phyloP scores from a whole-genome alignment of 2,797 vertebrate species.

The Tachyglossus aculeatus region DNA sequence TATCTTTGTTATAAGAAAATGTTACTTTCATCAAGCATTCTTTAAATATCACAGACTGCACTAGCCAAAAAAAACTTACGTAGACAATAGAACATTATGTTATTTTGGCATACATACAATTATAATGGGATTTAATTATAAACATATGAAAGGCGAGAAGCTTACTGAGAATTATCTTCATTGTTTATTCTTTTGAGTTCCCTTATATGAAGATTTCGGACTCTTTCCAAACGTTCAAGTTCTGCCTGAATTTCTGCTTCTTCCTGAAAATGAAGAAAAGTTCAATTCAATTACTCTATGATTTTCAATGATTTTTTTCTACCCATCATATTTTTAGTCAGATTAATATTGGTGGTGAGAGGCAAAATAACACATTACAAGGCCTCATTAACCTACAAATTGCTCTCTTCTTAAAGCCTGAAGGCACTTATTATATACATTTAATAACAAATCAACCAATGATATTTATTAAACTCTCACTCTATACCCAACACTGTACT shows the following conservation, averaged over 20 bases:
- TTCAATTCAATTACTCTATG: conserved; percentile 69
- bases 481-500: no score
- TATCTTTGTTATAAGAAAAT: no score
- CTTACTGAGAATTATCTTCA: conserved; percentile 99
- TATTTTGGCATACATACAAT: not conserved
- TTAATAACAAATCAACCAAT: no score
- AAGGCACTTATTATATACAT: no score
- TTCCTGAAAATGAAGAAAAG: conserved; percentile 88
- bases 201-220: conserved; percentile 99
- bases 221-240: conserved; percentile 97
- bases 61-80: no score
- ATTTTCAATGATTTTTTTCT: conserved; percentile 70
- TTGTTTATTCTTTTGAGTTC: conserved; percentile 99
- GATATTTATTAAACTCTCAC: no score
- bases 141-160: conserved; percentile 34
- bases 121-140: not conserved
- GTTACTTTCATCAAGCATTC: no score
- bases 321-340: no score
- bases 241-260: conserved; percentile 99
- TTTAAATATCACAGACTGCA: no score
- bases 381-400: conserved; percentile 58
- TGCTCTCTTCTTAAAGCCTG: conserved; percentile 39
- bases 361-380: conserved; percentile 63
- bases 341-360: conserved; percentile 51
- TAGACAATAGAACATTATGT: no score